phyloP scores from a whole-genome alignment of 2,113 vertebrate species.

The Pristiophorus japonicus region DNA sequence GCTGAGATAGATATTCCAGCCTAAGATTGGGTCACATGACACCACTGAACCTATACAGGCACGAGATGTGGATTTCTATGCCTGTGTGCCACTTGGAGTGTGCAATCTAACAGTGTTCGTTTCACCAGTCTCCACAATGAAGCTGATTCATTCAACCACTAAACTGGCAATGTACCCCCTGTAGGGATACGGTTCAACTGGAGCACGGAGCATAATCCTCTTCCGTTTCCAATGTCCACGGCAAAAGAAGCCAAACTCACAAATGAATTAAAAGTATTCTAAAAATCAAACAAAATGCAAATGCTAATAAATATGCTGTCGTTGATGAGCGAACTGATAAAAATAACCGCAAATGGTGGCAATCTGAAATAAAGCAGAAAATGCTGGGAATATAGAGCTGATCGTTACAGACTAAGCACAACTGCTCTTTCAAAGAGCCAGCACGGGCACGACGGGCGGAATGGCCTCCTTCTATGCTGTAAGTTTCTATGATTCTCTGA shows the following conservation, averaged over 20 bases:
- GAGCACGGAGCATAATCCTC: background rate
- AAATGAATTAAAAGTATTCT: background rate
- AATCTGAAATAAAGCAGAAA: background rate
- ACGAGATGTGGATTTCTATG: background rate
- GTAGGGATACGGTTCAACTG: background rate
- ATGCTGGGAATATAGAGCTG: background rate
- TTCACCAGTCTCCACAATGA: background rate
- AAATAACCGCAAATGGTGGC: background rate
- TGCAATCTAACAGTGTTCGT: background rate
- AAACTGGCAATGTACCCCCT: background rate
- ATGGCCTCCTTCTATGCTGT: too few relatives aligned
- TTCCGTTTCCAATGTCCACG: background rate
- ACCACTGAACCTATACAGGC: background rate
- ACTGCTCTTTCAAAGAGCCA: background rate
- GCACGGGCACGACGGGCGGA: too few relatives aligned
- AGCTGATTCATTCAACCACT: background rate
- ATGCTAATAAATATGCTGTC: background rate
- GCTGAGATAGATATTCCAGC: background rate
- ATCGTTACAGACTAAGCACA: background rate
- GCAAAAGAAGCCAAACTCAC: background rate
- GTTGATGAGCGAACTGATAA: background rate
- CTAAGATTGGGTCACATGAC: background rate
- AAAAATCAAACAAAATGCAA: background rate
- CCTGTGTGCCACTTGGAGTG: background rate
- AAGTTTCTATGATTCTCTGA: too few relatives aligned